Evolutionary conservation across 2,888 invertebrate species (phyloP).

Genomic region (Patella caerulea): DNA sequence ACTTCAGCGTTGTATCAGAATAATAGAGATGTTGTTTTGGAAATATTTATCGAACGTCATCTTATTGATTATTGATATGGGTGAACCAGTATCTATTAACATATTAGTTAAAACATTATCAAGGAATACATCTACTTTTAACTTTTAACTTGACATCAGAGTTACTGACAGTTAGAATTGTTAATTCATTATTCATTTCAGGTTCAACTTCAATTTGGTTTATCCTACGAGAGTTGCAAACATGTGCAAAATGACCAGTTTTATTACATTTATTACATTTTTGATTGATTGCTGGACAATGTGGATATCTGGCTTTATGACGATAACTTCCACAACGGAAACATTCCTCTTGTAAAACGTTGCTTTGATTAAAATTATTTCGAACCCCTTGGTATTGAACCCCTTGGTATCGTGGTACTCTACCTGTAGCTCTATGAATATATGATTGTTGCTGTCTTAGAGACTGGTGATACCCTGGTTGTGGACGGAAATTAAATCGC

Average conservation of each 20-base stretch:
- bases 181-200: not conserved
- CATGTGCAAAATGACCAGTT: too few relatives aligned
- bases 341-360: not conserved
- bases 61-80: not conserved
- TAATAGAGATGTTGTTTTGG: not conserved
- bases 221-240: too few relatives aligned
- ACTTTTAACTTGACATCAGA: not conserved
- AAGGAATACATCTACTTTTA: not conserved
- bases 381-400: too few relatives aligned
- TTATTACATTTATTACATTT: too few relatives aligned
- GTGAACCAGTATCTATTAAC: not conserved
- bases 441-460: too few relatives aligned
- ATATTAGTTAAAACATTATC: not conserved
- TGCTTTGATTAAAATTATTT: not conserved
- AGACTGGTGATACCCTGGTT: too few relatives aligned
- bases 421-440: too few relatives aligned
- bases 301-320: not conserved
- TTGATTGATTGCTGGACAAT: not conserved
- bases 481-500: too few relatives aligned
- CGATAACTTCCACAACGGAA: not conserved
- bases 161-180: not conserved
- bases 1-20: not conserved
- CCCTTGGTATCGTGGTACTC: too few relatives aligned
- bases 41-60: not conserved
- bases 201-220: too few relatives aligned